Conservation (phyloP, 2,888 invertebrate species). For the Panzeria rudis region DNA sequence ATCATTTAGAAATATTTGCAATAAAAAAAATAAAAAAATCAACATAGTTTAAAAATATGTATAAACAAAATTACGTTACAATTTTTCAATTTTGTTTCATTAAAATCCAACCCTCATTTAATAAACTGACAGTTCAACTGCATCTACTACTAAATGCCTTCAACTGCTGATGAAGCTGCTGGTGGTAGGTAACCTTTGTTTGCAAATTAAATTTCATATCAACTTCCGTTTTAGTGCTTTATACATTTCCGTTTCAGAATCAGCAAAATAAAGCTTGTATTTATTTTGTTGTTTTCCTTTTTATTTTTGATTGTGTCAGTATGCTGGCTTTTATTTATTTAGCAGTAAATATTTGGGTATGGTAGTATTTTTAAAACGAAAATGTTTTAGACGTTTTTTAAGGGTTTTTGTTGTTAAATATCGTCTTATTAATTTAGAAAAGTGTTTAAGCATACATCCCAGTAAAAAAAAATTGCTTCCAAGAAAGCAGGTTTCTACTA, state of each 20-base stretch:
- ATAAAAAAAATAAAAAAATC: conserved; percentile 9
- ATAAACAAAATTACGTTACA: conserved; percentile 49
- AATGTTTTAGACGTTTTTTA: background rate
- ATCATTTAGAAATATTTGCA: conserved; percentile 8
- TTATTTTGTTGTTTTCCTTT: background rate
- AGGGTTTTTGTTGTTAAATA: background rate
- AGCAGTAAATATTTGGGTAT: conserved; percentile 20
- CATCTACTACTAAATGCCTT: background rate
- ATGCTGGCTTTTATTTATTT: conserved; percentile 38
- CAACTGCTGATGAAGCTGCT: conserved; percentile 20
- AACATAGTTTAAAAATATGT: conserved; percentile 7
- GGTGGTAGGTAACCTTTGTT: conserved; percentile 64
- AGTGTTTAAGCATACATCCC: too few species aligned
- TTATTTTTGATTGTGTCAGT: conserved; percentile 36
- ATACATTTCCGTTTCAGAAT: conserved; percentile 63
- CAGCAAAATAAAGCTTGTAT: conserved; percentile 43
- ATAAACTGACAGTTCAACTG: conserved; percentile 32
- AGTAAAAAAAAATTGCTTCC: too few species aligned
- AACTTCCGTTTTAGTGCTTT: conserved; percentile 68
- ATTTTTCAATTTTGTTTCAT: conserved; percentile 64
- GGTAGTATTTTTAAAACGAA: conserved; percentile 23
- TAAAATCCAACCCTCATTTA: conserved; percentile 51
- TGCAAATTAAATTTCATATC: conserved; percentile 68
- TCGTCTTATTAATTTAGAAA: too few species aligned
- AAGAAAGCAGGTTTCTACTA: too few species aligned